Conservation (phyloP, 92 coral and sea anemone species). For the Parazoanthus atlanticus region DNA sequence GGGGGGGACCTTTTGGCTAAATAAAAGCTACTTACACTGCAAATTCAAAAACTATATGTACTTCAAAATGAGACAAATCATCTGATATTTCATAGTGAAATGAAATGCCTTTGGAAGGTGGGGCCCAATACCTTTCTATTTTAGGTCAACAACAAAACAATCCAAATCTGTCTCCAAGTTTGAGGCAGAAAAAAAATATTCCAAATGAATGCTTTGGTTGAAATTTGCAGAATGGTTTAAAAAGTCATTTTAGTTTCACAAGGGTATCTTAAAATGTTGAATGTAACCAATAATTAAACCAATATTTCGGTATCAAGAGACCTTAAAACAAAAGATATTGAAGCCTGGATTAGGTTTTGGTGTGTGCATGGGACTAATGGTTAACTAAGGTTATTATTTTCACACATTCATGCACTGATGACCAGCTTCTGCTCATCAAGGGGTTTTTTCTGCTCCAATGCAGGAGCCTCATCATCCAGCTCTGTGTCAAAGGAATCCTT, state of each 20-base stretch:
- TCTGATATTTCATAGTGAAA: background rate
- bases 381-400: no score
- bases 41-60: background rate
- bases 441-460: constrained; percentile 85
- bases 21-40: background rate
- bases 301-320: background rate
- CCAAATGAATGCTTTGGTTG: background rate
- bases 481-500: constrained; percentile 84
- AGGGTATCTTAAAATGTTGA: background rate
- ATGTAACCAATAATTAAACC: background rate
- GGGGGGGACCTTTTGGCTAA: background rate
- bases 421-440: constrained; percentile 90
- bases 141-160: background rate
- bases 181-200: background rate
- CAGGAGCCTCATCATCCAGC: constrained; percentile 91
- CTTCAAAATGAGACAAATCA: background rate
- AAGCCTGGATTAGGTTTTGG: background rate
- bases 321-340: background rate
- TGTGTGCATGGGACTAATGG: background rate
- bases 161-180: background rate
- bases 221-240: background rate
- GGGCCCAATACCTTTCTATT: background rate
- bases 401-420: constrained; percentile 60
- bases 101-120: background rate
- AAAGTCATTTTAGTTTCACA: background rate